Conservation (phyloP, 1,140 invertebrate genomes). For the Cheumatopsyche charites region DNA sequence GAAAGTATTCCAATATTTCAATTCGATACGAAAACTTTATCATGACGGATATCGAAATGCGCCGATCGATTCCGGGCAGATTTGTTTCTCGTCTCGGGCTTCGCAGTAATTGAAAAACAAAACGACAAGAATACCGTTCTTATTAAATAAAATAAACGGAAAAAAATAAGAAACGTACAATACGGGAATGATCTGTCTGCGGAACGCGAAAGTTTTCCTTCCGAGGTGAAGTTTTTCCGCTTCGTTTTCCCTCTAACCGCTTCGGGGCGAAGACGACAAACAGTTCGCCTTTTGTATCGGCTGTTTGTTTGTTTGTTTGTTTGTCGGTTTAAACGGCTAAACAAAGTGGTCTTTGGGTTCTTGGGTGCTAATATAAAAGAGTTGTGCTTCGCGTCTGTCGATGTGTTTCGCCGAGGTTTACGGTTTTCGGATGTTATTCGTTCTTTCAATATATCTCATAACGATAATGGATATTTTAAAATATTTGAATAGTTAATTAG, state of each 20-base stretch:
- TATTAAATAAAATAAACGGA: slow-evolving; percentile 15
- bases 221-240: background rate
- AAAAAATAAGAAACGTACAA: too few relatives aligned
- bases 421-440: too few relatives aligned
- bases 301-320: too few relatives aligned
- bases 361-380: too few relatives aligned
- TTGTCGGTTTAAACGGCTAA: too few relatives aligned
- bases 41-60: background rate
- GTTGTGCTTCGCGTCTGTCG: too few relatives aligned
- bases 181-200: background rate
- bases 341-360: too few relatives aligned
- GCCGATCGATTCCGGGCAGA: background rate
- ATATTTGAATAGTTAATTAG: too few relatives aligned
- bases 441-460: too few relatives aligned
- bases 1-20: slow-evolving; percentile 5
- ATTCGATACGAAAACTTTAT: slow-evolving; percentile 19
- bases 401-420: too few relatives aligned
- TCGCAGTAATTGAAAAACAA: slow-evolving; percentile 13
- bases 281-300: background rate
- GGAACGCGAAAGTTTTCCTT: background rate
- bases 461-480: too few relatives aligned
- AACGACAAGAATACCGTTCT: background rate
- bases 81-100: background rate
- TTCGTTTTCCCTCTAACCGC: background rate
- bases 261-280: background rate